Evolutionary conservation across 2,113 vertebrate genomes (phyloP), one percentile per base, ranked within the genome.

Genomic region (Vombatus ursinus): DNA sequence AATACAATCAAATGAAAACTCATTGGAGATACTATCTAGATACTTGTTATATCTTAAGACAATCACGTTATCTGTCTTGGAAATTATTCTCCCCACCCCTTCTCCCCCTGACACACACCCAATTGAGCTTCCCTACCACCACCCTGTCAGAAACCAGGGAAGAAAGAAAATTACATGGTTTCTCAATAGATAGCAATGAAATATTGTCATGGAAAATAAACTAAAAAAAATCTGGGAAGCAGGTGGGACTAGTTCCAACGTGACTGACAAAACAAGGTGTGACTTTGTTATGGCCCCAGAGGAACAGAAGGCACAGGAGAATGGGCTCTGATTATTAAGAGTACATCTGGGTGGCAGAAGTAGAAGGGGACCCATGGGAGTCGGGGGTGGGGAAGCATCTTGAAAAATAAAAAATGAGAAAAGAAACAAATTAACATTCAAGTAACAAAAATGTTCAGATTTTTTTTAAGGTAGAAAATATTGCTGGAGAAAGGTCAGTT

Each of bases 141-240:
- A 89, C 47, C 51, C 37, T 89, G 22, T 52, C 44, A 7, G 51
- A 54, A 94, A 93, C 47, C 11, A 50, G n/a, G 90, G 49, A 91
- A 91, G 48, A 95, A 94, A 47, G 61, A 94, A 92, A 96, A 95
- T 51, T n/a, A 77, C 94, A 92, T 52, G 26, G 31, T 90, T 91
- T 49, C 44, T 53, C 19, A 91, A 53, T 52, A 93, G 8, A 61
- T 84, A 91, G 31, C 31, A 44, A 49, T 47, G 91, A 94, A 50
- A 47, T 50, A 91, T 37, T 68, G n/a, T 54, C 51, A 94, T 10
- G 50, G 90, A 89, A 89, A 90, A 52, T 8, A 68, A 77, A 19
- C 9, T 8, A 93, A 94, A 49, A 44, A 49, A 90, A 95, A 94
- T 28, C 91, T 84, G 10, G 28, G 49, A 51, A 89, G 93, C 23